A percentile compares a stretch with the other conserved stretches of the same genome.
Evolutionary conservation across 2,888 invertebrate species (phyloP).

Genomic region (Callinectes sapidus): DNA sequence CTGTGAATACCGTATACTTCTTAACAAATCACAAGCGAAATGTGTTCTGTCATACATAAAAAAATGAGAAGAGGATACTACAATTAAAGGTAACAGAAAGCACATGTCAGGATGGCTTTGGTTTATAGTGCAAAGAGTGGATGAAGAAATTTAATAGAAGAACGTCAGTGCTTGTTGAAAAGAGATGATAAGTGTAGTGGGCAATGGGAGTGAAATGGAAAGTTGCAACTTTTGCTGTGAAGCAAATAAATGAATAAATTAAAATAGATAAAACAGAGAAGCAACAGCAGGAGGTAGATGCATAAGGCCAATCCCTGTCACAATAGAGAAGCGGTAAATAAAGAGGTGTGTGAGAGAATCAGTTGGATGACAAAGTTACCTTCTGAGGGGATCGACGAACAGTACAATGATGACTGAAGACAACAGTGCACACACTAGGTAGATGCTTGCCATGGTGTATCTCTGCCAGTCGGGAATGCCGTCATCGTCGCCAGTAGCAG

Average conservation of each 20-base stretch:
- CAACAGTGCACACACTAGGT: conserved; percentile 88
- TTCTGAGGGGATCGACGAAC: conserved; percentile 91
- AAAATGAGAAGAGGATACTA: not conserved
- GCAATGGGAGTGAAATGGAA: too few relatives aligned
- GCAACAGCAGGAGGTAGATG: not conserved
- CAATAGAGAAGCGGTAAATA: too few relatives aligned
- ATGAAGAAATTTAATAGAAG: not conserved
- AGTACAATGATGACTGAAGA: conserved; percentile 91
- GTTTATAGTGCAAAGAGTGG: not conserved
- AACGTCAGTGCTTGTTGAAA: not conserved
- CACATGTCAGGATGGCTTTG: not conserved
- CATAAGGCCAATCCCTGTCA: too few relatives aligned
- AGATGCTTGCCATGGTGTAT: conserved; percentile 91
- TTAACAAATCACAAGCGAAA: not conserved
- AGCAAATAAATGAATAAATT: too few relatives aligned
- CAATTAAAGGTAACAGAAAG: too few relatives aligned
- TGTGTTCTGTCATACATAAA: not conserved
- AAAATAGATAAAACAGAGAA: not conserved
- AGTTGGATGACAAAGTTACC: conserved; percentile 77
- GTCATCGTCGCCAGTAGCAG: not conserved
- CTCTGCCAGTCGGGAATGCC: conserved; percentile 81
- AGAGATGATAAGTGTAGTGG: not conserved
- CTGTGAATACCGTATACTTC: not conserved
- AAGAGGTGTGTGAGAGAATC: not conserved
- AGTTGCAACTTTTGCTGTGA: too few relatives aligned